These are phyloP conservation scores for Piliocolobus tephrosceles DNA, from an alignment of 2,113 vertebrate genomes.

Conservation along the genomic window DNA sequence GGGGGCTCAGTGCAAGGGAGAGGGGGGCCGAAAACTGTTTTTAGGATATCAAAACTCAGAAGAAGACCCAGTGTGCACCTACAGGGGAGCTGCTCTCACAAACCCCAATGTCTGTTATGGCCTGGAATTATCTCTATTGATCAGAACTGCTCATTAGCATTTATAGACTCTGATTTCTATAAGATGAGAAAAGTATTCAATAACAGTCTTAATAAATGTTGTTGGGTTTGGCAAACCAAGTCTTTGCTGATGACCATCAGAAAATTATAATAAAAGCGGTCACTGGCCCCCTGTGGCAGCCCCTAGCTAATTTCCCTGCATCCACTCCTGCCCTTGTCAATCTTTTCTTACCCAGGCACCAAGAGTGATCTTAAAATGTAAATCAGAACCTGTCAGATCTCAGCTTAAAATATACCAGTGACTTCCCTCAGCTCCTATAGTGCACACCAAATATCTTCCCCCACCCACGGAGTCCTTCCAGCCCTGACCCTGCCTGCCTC, in stretches of 20 bases:
- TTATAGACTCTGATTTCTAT: slow-evolving; percentile 6
- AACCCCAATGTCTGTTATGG: not conserved
- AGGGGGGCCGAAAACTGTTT: not conserved
- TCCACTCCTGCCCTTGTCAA: not conserved
- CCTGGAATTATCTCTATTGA: not conserved
- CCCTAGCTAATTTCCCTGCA: not conserved
- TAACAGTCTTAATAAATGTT: not conserved
- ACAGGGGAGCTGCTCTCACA: not conserved
- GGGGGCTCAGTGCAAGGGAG: no score
- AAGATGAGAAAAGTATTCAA: not conserved
- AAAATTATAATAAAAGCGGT: not conserved
- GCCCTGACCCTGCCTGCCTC: not conserved
- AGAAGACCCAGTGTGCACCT: not conserved
- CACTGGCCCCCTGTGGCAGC: not conserved
- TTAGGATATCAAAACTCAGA: not conserved
- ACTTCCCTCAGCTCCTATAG: not conserved
- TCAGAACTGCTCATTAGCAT: not conserved
- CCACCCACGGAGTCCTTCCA: not conserved
- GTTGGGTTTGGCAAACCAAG: not conserved
- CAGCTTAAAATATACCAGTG: not conserved
- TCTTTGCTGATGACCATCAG: not conserved
- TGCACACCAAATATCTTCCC: not conserved
- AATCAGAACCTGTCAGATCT: not conserved
- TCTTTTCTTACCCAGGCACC: not conserved
- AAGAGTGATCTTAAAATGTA: not conserved